Conservation (phyloP, 2,888 invertebrate species). For the Volucella inflata region DNA sequence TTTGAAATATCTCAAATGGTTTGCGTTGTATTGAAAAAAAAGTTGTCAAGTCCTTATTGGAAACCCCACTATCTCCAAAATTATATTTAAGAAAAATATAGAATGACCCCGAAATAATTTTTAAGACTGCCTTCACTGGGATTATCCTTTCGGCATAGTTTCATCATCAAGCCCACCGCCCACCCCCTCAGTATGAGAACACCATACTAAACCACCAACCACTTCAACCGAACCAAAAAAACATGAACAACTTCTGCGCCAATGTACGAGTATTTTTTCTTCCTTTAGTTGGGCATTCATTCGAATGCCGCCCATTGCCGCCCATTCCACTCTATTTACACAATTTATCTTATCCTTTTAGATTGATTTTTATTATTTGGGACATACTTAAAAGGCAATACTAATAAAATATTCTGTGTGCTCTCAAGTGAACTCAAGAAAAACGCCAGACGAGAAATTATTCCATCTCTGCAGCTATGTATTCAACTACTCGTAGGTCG, state of each 20-base stretch:
- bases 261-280: constrained; percentile 28
- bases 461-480: constrained; percentile 33
- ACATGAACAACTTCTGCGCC: constrained; percentile 36
- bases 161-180: constrained; percentile 27
- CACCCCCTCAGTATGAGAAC: background rate
- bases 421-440: constrained; percentile 73
- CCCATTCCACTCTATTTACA: constrained; percentile 61
- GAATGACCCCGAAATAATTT: background rate
- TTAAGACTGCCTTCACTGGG: constrained; percentile 2
- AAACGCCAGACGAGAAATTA: constrained; percentile 73
- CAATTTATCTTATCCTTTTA: constrained; percentile 74
- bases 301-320: constrained; percentile 60
- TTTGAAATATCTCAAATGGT: no score
- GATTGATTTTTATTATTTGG: constrained; percentile 78
- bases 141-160: constrained; percentile 10
- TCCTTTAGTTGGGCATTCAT: constrained; percentile 44
- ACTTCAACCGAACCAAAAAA: constrained; percentile 23
- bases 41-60: no score
- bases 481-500: background rate
- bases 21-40: no score
- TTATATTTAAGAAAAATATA: background rate
- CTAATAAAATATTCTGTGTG: constrained; percentile 77
- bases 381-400: constrained; percentile 78
- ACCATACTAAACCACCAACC: constrained; percentile 34
- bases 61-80: no score